Evolutionary conservation across 2,797 vertebrate genomes (phyloP).

Genomic region (Anas georgica): DNA sequence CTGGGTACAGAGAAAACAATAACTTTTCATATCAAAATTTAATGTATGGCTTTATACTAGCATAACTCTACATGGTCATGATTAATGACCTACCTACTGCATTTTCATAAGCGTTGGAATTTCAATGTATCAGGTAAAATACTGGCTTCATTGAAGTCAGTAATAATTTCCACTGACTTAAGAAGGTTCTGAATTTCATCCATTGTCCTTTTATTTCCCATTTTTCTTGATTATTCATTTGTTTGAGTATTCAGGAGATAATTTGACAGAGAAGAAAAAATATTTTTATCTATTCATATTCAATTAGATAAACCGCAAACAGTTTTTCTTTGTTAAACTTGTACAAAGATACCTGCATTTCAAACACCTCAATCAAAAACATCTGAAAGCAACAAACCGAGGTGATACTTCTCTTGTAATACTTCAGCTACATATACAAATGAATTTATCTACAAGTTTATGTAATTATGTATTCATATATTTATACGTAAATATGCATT

Average conservation of each 20-base stretch:
- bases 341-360: not conserved
- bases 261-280: not conserved
- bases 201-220: not conserved
- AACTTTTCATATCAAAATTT: not conserved
- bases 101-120: not conserved
- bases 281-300: not conserved
- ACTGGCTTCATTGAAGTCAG: not conserved
- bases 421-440: not conserved
- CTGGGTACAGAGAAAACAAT: not conserved
- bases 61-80: not conserved
- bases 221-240: not conserved
- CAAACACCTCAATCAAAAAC: not conserved
- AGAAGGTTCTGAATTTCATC: not conserved
- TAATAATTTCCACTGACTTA: not conserved
- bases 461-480: not conserved
- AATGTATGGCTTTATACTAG: not conserved
- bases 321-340: not conserved
- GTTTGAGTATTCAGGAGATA: not conserved
- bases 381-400: not conserved
- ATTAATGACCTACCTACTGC: not conserved
- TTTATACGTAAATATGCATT: not conserved
- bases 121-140: not conserved
- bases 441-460: not conserved
- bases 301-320: not conserved
- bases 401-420: not conserved